A percentile compares a stretch with the other conserved stretches of the same genome.
These are phyloP conservation scores for Neodontobutis hainanensis DNA, from an alignment of 2,113 vertebrate species.

Conservation along the genomic window DNA sequence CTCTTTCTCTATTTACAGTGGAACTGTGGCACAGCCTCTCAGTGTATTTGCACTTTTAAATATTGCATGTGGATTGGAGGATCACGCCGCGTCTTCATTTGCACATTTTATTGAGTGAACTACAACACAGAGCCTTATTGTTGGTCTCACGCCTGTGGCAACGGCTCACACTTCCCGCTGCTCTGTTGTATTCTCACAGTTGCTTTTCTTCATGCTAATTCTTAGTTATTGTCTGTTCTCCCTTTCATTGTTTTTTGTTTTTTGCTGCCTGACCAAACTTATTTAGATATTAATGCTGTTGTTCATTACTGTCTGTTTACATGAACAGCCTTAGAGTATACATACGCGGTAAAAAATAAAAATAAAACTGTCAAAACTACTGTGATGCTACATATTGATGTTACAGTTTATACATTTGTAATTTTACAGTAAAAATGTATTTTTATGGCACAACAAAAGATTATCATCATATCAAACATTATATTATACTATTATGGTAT, in stretches of 20 bases:
- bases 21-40: not conserved
- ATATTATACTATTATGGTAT: too few relatives aligned
- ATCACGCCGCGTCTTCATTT: constrained; percentile 17
- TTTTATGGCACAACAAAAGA: too few relatives aligned
- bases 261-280: constrained; percentile 27
- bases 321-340: not conserved
- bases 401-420: too few relatives aligned
- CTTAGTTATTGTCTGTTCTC: constrained; percentile 47
- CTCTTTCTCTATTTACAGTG: not conserved
- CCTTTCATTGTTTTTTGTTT: constrained; percentile 31
- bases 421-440: too few relatives aligned
- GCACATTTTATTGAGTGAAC: constrained; percentile 19
- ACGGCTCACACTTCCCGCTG: constrained; percentile 31
- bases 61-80: constrained; percentile 12
- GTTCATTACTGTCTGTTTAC: constrained; percentile 39
- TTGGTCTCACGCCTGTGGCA: constrained; percentile 21
- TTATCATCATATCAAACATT: too few relatives aligned
- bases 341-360: too few relatives aligned
- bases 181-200: constrained; percentile 15
- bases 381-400: too few relatives aligned
- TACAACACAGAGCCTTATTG: constrained; percentile 19
- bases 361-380: too few relatives aligned
- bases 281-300: constrained; percentile 39
- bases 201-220: constrained; percentile 6
- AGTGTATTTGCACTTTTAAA: constrained; percentile 6